Base-by-base conservation (phyloP, 2,797 vertebrate genomes). In the Trichosurus vulpecula region DNA sequence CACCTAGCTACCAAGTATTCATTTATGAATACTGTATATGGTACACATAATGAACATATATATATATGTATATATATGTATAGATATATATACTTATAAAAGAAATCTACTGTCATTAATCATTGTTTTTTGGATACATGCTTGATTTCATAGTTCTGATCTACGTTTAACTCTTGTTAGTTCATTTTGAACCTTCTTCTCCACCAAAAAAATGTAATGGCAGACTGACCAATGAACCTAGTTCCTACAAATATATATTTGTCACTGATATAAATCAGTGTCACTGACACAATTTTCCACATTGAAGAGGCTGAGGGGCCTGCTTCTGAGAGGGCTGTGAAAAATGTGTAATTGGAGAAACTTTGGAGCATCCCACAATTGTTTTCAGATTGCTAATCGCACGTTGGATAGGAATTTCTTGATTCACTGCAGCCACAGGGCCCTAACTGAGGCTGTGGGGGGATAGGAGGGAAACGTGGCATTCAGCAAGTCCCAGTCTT, bases 141-240 rank as follows among this genome's bases (percentile, higher is more conserved):
- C 90, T 93, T 87, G 41, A 35, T 55, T 96, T 94, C 57, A 35
- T 14, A 41, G 87, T 13, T 10, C 12, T 16, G 22, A 91, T 89
- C 47, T 53, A 29, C 3, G 1, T 92, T 53, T 41, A 6, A 22
- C 51, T 53, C 54, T 74, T 56, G 13, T 81, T 74, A 52, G 19
- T 47, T 96, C 91, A 61, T 55, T 95, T 90, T 66, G 93, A 35
- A 61, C 58, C 14, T 35, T 35, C 11, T 35, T 31, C 58, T 13
- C 61, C 29, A 74, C 94, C 81, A 93, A 54, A 66, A 31, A 96
- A 94, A 90, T 91, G 52, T 61, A 89, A 92, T 95, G 91, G 95
- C 54, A 96, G 90, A 91, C 35, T 53, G 31, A 92, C 52, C 47
- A 31, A 1, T 94, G 25, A 51, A 19, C 10, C 30, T 27, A 13